Evolutionary conservation across 2,888 invertebrate species (phyloP).

Genomic region (Pediacus dermestoides): DNA sequence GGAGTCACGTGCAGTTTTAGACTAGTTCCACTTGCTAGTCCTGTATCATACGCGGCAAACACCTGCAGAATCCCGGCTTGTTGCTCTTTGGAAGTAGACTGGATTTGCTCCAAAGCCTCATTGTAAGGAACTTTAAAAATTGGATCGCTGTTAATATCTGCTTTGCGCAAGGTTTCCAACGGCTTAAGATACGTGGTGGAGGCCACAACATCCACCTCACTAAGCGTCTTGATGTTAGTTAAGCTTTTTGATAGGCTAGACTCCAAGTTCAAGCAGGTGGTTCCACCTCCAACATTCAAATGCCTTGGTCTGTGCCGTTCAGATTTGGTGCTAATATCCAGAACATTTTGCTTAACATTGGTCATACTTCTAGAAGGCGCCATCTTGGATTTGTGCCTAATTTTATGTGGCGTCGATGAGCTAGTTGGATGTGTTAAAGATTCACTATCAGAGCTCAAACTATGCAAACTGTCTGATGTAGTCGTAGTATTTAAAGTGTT

Average conservation of each 20-base stretch:
- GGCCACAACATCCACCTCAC: slow-evolving; percentile 30
- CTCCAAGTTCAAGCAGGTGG: slow-evolving; percentile 39
- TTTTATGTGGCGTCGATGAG: slow-evolving; percentile 51
- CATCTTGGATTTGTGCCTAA: slow-evolving; percentile 54
- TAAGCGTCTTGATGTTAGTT: slow-evolving; percentile 42
- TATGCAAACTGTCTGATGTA: slow-evolving; percentile 64
- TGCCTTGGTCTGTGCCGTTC: slow-evolving; percentile 34
- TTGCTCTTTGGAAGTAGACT: slow-evolving; percentile 39
- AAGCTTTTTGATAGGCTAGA: slow-evolving; percentile 47
- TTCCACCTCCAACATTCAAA: slow-evolving; percentile 36
- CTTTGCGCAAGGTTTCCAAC: slow-evolving; percentile 29
- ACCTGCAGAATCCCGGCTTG: slow-evolving; percentile 61
- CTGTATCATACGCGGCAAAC: slow-evolving; percentile 94
- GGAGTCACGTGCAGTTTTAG: slow-evolving; percentile 91
- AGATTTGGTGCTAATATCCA: slow-evolving; percentile 36
- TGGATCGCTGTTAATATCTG: slow-evolving; percentile 30
- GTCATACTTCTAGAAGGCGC: slow-evolving; percentile 61
- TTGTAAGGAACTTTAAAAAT: slow-evolving; percentile 39
- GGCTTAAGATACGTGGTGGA: slow-evolving; percentile 37
- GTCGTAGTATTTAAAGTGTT: slow-evolving; percentile 57
- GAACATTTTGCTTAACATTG: slow-evolving; percentile 54
- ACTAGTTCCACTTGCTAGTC: slow-evolving; percentile 87
- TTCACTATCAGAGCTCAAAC: slow-evolving; percentile 64
- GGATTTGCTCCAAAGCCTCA: slow-evolving; percentile 22
- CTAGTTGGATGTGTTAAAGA: slow-evolving; percentile 52